Base-by-base conservation (phyloP, 1,140 invertebrate species). In the Drosophila mauritiana region DNA sequence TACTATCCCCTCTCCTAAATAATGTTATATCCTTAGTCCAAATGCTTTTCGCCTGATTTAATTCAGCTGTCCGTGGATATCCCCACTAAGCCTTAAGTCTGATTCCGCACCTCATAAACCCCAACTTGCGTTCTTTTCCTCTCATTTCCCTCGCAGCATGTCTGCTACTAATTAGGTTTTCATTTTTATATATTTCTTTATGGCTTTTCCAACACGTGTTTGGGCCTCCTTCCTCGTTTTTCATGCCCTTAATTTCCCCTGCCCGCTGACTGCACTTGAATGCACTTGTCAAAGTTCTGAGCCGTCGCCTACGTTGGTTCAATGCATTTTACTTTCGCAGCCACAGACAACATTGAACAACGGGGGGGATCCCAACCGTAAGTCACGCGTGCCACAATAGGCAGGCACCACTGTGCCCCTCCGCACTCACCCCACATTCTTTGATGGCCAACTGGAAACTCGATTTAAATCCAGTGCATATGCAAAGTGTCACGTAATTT, bases 401-500 rank as follows among this genome's bases (percentile, higher is more conserved):
- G 68, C 78, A 80, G 58, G 57, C 53, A 64, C 49, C 63, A 68
- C 39, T 37, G 25, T 37, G n/a, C 48, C 55, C 49, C 42, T 7
- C 15, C 11, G 12, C 37, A 7, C 37, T 10, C 39, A 49, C 46
- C 36, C 42, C 31, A 34, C 34, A 40, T 31, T 4, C 37, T 58
- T 65, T 73, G 59, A 63, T 75, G 82, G 69, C 69, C 82, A 86
- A 81, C 82, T 86, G 64, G 65, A 86, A 86, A 86, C 74, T 86
- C 82, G 85, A 86, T 86, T 86, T 86, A 86, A 88, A 88, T 88
- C 83, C 83, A 69, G 83, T 88, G 83, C 83, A 86, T 88, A 86
- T 86, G 83, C 83, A 86, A 88, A 86, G 83, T 86, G 83, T 86
- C 83, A 86, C 83, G 83, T 86, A 88, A 86, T 86, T 86, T 86